A percentile compares a stretch with the other conserved stretches of the same genome.
phyloP scores from a whole-genome alignment of 2,888 invertebrate genomes.

The Drosophila leonis region DNA sequence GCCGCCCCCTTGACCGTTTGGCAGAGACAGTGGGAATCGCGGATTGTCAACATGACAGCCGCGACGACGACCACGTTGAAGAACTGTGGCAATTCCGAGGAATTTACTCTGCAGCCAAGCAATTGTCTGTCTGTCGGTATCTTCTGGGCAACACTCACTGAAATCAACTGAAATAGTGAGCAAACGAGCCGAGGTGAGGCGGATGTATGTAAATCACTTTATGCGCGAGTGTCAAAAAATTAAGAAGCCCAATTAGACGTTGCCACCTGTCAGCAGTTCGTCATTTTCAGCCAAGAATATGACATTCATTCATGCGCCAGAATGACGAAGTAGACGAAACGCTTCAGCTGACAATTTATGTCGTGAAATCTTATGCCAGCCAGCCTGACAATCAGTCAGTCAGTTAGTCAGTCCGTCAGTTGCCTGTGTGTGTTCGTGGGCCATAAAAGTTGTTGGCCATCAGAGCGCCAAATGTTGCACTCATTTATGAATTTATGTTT shows the following conservation, averaged over 20 bases:
- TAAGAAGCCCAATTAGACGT: constrained; percentile 85
- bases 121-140: constrained; percentile 62
- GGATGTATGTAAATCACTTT: constrained; percentile 66
- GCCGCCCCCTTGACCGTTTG: not conserved
- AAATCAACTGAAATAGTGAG: not conserved
- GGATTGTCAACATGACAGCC: constrained; percentile 59
- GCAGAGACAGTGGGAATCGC: constrained; percentile 29
- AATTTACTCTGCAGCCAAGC: constrained; percentile 61
- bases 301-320: constrained; percentile 77
- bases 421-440: not conserved
- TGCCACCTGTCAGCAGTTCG: constrained; percentile 86
- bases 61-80: constrained; percentile 26
- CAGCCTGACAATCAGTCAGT: not conserved
- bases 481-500: constrained; percentile 55
- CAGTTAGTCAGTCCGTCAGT: not conserved
- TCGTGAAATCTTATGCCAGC: constrained; percentile 24
- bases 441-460: constrained; percentile 43
- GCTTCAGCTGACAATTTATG: constrained; percentile 52
- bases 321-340: constrained; percentile 69
- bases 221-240: constrained; percentile 77
- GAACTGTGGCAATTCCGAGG: constrained; percentile 63
- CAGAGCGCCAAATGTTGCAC: constrained; percentile 38
- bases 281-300: constrained; percentile 82
- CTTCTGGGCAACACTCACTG: constrained; percentile 1
- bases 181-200: constrained; percentile 15